Base-by-base conservation (phyloP, 37 sponge, comb jelly and placozoan species). In the Hexactinellida sp. region DNA sequence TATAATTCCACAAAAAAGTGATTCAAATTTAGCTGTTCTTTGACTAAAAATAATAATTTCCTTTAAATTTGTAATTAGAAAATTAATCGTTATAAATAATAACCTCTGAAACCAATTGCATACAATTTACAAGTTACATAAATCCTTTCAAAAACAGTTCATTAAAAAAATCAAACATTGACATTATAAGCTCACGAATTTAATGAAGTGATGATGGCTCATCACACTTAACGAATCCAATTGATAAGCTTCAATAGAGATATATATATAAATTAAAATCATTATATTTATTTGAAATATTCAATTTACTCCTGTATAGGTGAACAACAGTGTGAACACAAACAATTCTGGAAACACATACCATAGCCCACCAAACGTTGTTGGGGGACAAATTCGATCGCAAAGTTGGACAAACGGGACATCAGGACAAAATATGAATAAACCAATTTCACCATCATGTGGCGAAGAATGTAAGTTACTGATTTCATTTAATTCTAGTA, bases 401-500 rank as follows among this genome's bases (percentile, higher is more conserved):
- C 76, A n/a, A 63, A 63, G 21, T n/a, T 25, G 76, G 30, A 63
- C 76, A 10, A 63, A 47, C 52, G 52, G 52, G 9, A 47, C 52
- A 10, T 21, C 76, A 63, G 76, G 76, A 63, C 76, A 63, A 23
- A 63, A 28, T 63, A 25, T 63, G 76, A 63, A 63, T 63, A 63
- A 63, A 63, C 76, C 76, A 63, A 28, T 63, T n/a, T 63, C 76
- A n/a, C 76, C 34, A n/a, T 63, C 76, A 32, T 63, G 76, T 28
- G 76, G 30, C 5, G 76, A 63, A 25, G 76, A 63, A 32, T 63
- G 76, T 63, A 63, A 63, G 76, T 63, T n/a, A 7, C 47, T 41
- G 47, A 41, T 41, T 41, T 41, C 47, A 41, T 41, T 16, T 13
- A 41, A n/a, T n/a, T n/a, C n/a, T n/a, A n/a, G n/a, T n/a, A n/a